Base-by-base conservation (phyloP, 2,888 invertebrate species). In the Amiota mariae region DNA sequence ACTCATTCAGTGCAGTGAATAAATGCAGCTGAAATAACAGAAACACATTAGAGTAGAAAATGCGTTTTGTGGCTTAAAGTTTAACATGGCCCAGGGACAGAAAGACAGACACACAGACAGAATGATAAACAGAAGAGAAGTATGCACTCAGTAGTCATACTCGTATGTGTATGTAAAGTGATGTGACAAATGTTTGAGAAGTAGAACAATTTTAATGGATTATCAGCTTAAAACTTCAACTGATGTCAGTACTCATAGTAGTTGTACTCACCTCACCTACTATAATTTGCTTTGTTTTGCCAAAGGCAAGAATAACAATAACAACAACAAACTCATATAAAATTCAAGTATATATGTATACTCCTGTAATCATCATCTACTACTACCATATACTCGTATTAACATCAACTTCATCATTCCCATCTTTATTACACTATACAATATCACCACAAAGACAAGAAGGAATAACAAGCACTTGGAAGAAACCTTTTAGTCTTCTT, bases 191-290 rank as follows among this genome's bases (percentile, higher is more conserved):
- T 36, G 36, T 36, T 36, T 36, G 36, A 36, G 36, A 36, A 36
- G 36, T 20, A 59, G 18, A 59, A 46, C 36, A 24, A 46, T 63
- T 63, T 63, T 63, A 63, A 63, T 18, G 63, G 63, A 63, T 63
- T 63, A 63, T 46, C 24, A 63, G 63, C 63, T 63, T 63, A 63
- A 63, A 63, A 63, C 63, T 63, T 18, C 8, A 63, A 63, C 36
- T 13, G 63, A 6, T 54, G 54, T n/a, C 12, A 36, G 36, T 36
- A 36, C 36, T 36, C 36, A 36, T 6, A 6, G 36, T 6, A 6
- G 36, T 4, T 36, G 6, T 36, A 36, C 36, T 36, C 1, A 36
- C 6, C n/a, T n/a, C 6, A 36, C 36, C 36, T 36, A 36, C 4
- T 36, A 36, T 6, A 36, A 2, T 36, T 36, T 36, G 36, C 36